These are phyloP conservation scores for Ptiloglossa arizonensis DNA, from an alignment of 1,140 invertebrate genomes.

Conservation along the genomic window DNA sequence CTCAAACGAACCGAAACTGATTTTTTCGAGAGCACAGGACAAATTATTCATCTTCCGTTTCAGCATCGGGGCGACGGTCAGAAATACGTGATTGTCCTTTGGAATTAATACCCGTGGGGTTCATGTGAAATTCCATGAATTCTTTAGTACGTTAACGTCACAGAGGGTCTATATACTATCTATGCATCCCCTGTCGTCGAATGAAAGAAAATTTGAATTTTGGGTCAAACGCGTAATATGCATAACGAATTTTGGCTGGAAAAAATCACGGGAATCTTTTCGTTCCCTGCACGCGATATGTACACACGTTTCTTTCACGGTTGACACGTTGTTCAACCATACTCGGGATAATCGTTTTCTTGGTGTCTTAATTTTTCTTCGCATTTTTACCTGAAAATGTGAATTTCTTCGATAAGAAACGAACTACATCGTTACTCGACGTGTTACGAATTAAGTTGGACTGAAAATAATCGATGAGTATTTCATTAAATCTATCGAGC, in stretches of 20 bases:
- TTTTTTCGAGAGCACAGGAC: background rate
- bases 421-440: no score
- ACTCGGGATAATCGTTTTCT: no score
- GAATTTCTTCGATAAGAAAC: no score
- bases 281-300: background rate
- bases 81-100: slow-evolving; percentile 13
- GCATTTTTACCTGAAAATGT: no score
- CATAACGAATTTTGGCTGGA: background rate
- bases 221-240: background rate
- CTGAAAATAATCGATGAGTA: no score
- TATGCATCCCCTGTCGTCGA: background rate
- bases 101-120: background rate
- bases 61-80: background rate
- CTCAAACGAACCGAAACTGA: background rate
- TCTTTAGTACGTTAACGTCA: slow-evolving; percentile 4
- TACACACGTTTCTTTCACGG: background rate
- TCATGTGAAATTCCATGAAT: slow-evolving; percentile 20
- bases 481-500: no score
- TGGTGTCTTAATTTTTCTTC: no score
- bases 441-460: no score
- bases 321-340: no score
- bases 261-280: background rate
- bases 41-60: background rate
- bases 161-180: background rate
- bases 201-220: slow-evolving; percentile 16